Evolutionary conservation across 2,888 invertebrate genomes (phyloP).

Genomic region (Hypomecis atomaria): DNA sequence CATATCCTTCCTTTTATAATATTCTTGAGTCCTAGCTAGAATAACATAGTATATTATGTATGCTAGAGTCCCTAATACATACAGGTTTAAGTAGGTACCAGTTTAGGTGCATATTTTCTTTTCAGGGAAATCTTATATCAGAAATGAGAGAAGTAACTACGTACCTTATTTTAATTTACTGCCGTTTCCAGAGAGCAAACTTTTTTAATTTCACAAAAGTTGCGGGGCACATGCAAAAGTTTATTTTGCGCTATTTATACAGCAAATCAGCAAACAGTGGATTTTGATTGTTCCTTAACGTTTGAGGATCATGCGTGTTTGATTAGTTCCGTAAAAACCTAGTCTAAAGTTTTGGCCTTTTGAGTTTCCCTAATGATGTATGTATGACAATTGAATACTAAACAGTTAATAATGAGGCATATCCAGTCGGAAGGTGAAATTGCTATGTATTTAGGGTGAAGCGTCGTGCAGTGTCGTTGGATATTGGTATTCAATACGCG

Average conservation of each 20-base stretch:
- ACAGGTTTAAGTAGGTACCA: no score
- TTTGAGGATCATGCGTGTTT: constrained; percentile 6
- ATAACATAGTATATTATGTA: no score
- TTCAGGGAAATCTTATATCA: no score
- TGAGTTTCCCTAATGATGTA: constrained; percentile 3
- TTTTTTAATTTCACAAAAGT: constrained; percentile 24
- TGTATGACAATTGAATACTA: constrained; percentile 6
- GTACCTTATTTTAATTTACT: constrained; percentile 1
- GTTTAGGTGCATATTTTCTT: no score
- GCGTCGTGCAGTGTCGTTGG: background rate
- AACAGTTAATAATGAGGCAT: constrained; percentile 1
- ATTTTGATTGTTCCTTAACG: constrained; percentile 16
- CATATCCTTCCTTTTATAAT: no score
- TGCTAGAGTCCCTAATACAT: no score
- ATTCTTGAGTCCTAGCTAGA: no score
- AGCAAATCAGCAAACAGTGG: constrained; percentile 12
- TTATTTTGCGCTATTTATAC: constrained; percentile 14
- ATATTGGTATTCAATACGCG: background rate
- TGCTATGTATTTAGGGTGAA: background rate
- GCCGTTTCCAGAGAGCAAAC: constrained; percentile 8
- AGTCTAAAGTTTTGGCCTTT: background rate
- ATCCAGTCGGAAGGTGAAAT: background rate
- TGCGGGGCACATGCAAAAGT: constrained; percentile 4
- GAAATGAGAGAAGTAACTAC: background rate
- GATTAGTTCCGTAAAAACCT: background rate